Base-by-base conservation (phyloP, 2,888 invertebrate genomes). In the Atethmia centrago region DNA sequence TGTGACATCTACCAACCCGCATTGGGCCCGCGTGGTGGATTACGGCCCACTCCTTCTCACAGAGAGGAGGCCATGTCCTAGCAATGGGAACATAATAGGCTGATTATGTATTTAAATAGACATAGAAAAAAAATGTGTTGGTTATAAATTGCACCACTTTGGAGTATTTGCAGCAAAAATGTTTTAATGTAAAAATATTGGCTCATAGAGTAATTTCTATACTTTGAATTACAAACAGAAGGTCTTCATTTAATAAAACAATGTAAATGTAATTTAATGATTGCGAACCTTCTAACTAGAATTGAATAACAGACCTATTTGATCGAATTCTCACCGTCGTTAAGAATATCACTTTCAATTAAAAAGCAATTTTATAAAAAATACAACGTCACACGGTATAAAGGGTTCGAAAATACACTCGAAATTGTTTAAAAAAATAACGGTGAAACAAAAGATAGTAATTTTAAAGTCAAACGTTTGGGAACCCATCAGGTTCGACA, bases 401-500 rank as follows among this genome's bases (percentile, higher is more conserved):
- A 82, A 87, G 80, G 80, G 82, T 69, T 77, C 49, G n/a, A 77
- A 66, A 36, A 70, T 55, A 82, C 40, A 71, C 45, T 78, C 63
- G 10, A 77, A 86, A 85, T 80, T 62, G 77, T 84, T 74, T 84
- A 61, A 47, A 64, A 87, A 83, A 79, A 79, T 84, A 80, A 85
- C 84, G 80, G 77, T 72, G 79, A 88, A 83, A 89, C 89, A 90
- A 91, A 90, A 89, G 88, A 87, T 86, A 88, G 88, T 90, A 90
- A 90, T 91, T 90, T 90, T 72, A 85, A 83, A 88, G 85, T 73
- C 85, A 86, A 89, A 87, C 86, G 85, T 91, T 93, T 93, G 92
- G 91, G 92, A 94, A 93, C 93, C 87, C 87, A 86, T 88, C 88
- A 87, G 88, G 90, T 77, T 87, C 88, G 87, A 87, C 92, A 92